Base-by-base conservation (phyloP, 2,888 invertebrate genomes). In the Sarcophaga rosellei region DNA sequence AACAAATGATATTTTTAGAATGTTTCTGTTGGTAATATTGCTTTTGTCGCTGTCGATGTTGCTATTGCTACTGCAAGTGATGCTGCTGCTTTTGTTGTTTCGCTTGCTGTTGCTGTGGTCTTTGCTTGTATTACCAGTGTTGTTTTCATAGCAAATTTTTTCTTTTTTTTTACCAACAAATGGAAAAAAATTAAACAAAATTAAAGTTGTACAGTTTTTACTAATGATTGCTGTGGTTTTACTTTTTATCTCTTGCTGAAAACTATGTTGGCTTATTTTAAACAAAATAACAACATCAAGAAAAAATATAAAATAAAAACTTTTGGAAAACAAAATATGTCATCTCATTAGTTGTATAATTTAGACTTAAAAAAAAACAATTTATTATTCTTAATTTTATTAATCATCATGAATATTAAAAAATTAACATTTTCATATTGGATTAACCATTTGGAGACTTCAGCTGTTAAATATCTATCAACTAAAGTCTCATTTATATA, bases 151-250 rank as follows among this genome's bases (percentile, higher is more conserved):
- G 12, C 12, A 11, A 10, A 47, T 11, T 12, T 47, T 47, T 79
- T 45, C 44, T 23, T 76, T 53, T 66, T 82, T 75, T 75, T 85
- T 44, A 10, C 70, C 47, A 70, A 57, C 59, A 75, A 35, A n/a
- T 59, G 17, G 59, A 25, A 53, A 17, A 57, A 70, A 72, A 73
- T 25, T 47, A 45, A 35, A 61, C 61, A 81, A 76, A 72, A 78
- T 81, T 81, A 68, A 81, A 79, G n/a, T 70, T 84, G 62, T 70
- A 72, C 17, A 66, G 81, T 72, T 78, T 75, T 47, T 81, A 45
- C 70, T 81, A 86, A 86, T 84, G 78, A 84, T 81, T 78, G 84
- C 75, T 84, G 86, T 21, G 81, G 84, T 78, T 81, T 59, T 74
- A 25, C 4, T 70, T 75, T 75, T 75, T 81, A 76, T 81, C 45